Conservation (phyloP, 2,888 invertebrate genomes). For the Amiota mariae region DNA sequence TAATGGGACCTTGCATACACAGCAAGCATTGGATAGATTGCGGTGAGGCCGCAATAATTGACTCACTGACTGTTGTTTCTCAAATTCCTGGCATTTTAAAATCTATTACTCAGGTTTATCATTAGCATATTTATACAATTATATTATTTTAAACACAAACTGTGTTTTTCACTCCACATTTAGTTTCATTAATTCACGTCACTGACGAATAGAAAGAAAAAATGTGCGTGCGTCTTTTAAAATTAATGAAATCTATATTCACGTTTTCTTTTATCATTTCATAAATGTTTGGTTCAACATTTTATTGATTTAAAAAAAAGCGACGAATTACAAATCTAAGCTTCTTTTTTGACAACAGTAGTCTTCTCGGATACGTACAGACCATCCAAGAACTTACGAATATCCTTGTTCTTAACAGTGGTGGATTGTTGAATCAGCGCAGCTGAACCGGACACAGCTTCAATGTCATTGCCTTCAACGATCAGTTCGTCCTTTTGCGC, state of each 20-base stretch:
- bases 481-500: slow-evolving; percentile 98
- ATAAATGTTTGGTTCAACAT: slow-evolving; percentile 53
- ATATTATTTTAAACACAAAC: too few relatives aligned
- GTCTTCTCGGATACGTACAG: slow-evolving; percentile 99
- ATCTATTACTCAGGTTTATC: too few relatives aligned
- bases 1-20: too few relatives aligned
- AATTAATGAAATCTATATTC: background rate
- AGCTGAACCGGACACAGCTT: slow-evolving; percentile 98
- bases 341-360: slow-evolving; percentile 87
- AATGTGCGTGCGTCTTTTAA: background rate
- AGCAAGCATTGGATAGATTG: too few relatives aligned
- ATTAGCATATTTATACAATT: too few relatives aligned
- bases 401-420: slow-evolving; percentile 99
- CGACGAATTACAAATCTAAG: slow-evolving; percentile 53
- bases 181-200: too few relatives aligned
- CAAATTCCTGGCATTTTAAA: too few relatives aligned
- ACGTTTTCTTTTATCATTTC: slow-evolving; percentile 10
- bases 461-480: slow-evolving; percentile 95
- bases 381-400: slow-evolving; percentile 99
- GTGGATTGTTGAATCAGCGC: slow-evolving; percentile 99
- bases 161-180: too few relatives aligned
- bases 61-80: too few relatives aligned
- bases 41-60: too few relatives aligned
- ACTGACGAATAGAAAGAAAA: too few relatives aligned
- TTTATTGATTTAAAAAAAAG: slow-evolving; percentile 55